These are phyloP conservation scores for Ondatra zibethicus DNA, from an alignment of 2,113 vertebrate species.

Conservation along the genomic window DNA sequence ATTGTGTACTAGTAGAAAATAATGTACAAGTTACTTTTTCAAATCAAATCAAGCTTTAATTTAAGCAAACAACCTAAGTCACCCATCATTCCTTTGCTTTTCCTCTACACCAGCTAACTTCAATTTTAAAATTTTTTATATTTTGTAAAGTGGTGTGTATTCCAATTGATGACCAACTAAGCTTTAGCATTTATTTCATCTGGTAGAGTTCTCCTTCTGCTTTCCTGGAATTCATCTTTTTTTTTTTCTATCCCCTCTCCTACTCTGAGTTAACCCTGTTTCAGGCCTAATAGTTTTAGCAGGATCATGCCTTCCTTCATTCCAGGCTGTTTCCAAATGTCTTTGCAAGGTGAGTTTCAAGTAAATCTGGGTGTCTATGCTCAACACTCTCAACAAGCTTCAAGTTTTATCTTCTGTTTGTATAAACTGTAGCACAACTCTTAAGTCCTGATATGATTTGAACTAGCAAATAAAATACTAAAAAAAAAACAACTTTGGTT, in stretches of 20 bases:
- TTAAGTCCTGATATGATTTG: not conserved
- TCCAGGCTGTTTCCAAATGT: not conserved
- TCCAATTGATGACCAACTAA: conserved; percentile 59
- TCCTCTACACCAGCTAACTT: conserved; percentile 41
- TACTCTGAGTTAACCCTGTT: conserved; percentile 63
- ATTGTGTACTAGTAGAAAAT: conserved; percentile 23
- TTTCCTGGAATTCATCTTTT: conserved; percentile 10
- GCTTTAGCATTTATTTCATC: conserved; percentile 70
- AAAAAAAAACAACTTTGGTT: not conserved
- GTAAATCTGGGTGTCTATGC: not conserved
- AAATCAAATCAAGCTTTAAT: conserved; percentile 17
- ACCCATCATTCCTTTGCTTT: not conserved
- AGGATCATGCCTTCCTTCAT: not conserved
- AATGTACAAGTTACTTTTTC: not conserved
- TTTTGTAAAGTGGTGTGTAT: conserved; percentile 39
- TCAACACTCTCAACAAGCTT: not conserved
- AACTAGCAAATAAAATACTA: not conserved
- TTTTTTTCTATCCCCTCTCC: not conserved
- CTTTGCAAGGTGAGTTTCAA: not conserved
- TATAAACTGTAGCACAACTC: not conserved
- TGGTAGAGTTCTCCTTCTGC: conserved; percentile 70
- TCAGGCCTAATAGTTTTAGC: conserved; percentile 42
- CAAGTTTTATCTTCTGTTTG: not conserved
- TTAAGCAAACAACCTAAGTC: conserved; percentile 30
- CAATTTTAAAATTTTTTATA: not conserved